phyloP scores from a whole-genome alignment of 2,113 vertebrate species.

The Corythornis madagascariensis region DNA sequence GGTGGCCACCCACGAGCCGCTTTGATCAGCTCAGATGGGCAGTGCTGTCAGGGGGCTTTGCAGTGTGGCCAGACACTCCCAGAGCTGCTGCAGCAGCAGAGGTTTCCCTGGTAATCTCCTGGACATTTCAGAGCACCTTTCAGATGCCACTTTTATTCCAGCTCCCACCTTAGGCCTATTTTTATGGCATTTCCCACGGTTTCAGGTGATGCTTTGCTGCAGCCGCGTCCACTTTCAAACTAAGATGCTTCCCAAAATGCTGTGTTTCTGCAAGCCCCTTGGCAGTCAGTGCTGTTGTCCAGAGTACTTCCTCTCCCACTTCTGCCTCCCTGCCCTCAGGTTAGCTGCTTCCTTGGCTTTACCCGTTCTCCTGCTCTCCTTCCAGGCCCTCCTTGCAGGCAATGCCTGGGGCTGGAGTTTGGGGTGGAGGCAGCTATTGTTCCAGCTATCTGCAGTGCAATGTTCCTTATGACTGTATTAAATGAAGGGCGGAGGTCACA shows the following conservation, averaged over 20 bases:
- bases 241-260: background rate
- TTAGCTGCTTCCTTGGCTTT: background rate
- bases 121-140: background rate
- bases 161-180: background rate
- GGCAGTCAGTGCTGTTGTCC: background rate
- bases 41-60: background rate
- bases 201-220: background rate
- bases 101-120: background rate
- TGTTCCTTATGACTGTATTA: conserved; percentile 67
- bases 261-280: background rate
- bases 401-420: conserved; percentile 29
- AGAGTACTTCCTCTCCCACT: background rate
- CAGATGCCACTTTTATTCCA: background rate
- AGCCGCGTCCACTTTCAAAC: background rate
- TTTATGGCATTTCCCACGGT: background rate
- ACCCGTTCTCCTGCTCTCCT: background rate
- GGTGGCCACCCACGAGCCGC: conserved; percentile 18
- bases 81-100: background rate
- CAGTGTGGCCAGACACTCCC: background rate
- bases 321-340: background rate
- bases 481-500: conserved; percentile 72
- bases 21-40: conserved; percentile 37
- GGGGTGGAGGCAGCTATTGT: conserved; percentile 69
- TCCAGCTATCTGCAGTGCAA: conserved; percentile 64
- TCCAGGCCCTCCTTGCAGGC: background rate